Percentiles rank a stretch among this genome's conserved stretches.
Evolutionary conservation across 2,888 invertebrate genomes (phyloP).

Genomic region (Petrophora chlorosata): DNA sequence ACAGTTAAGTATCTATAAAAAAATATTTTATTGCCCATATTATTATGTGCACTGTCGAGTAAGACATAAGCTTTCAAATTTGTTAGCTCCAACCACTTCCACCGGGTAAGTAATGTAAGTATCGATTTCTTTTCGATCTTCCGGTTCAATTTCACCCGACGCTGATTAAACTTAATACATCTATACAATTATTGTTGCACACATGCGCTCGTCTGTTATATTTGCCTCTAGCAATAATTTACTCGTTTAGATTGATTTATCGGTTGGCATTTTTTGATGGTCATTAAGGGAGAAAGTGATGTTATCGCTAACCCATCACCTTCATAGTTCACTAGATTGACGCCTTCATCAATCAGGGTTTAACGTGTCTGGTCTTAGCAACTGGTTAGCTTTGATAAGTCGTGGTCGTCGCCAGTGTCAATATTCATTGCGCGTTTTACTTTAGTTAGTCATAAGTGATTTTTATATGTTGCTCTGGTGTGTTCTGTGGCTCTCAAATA

Average conservation of each 20-base stretch:
- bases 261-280: slow-evolving; percentile 55
- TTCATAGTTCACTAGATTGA: slow-evolving; percentile 61
- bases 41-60: slow-evolving; percentile 39
- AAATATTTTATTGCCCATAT: slow-evolving; percentile 43
- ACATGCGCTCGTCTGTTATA: slow-evolving; percentile 30
- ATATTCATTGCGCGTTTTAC: slow-evolving; percentile 15
- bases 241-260: slow-evolving; percentile 62
- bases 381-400: slow-evolving; percentile 19
- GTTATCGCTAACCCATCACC: slow-evolving; percentile 48
- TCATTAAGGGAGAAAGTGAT: slow-evolving; percentile 63
- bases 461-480: slow-evolving; percentile 22
- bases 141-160: slow-evolving; percentile 67
- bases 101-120: slow-evolving; percentile 34
- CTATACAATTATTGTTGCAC: slow-evolving; percentile 46
- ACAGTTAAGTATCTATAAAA: slow-evolving; percentile 39
- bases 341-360: slow-evolving; percentile 54
- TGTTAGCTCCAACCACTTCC: slow-evolving; percentile 56
- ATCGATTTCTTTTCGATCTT: slow-evolving; percentile 70
- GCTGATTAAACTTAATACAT: slow-evolving; percentile 55
- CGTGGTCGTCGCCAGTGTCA: slow-evolving; percentile 13
- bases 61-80: slow-evolving; percentile 57
- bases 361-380: slow-evolving; percentile 28
- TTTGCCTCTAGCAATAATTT: slow-evolving; percentile 56
- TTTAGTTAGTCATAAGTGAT: slow-evolving; percentile 9
- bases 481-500: slow-evolving; percentile 24